A percentile compares a stretch with the other conserved stretches of the same genome.
Evolutionary conservation across 2,888 invertebrate species (phyloP).

Genomic region (Conops quadrifasciatus): DNA sequence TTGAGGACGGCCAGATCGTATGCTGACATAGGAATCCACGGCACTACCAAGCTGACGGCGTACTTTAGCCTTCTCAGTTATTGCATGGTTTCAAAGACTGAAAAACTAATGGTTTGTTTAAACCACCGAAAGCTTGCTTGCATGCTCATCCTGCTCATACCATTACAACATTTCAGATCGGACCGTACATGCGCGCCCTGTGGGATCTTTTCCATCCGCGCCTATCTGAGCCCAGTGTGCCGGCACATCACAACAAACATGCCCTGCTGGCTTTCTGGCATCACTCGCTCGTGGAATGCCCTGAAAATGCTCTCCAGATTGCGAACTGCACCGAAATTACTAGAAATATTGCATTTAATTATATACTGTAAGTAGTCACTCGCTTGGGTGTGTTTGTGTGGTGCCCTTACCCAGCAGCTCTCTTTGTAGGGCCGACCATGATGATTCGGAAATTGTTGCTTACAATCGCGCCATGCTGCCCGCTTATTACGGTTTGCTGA

Average conservation of each 20-base stretch:
- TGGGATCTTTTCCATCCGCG: slow-evolving; percentile 96
- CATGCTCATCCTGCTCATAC: neutral
- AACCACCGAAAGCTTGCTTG: slow-evolving; percentile 45
- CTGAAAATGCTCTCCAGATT: slow-evolving; percentile 89
- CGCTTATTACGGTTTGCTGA: slow-evolving; percentile 87
- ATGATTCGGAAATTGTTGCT: slow-evolving; percentile 93
- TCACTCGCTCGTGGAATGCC: slow-evolving; percentile 90
- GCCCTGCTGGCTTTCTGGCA: slow-evolving; percentile 93
- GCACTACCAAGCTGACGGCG: slow-evolving; percentile 89
- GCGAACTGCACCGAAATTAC: slow-evolving; percentile 87
- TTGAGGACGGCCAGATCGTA: slow-evolving; percentile 86
- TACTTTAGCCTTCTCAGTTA: slow-evolving; percentile 93
- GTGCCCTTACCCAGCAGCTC: neutral
- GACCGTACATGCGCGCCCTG: slow-evolving; percentile 88
- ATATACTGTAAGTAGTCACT: slow-evolving; percentile 88
- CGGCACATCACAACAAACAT: slow-evolving; percentile 95
- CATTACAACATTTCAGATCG: slow-evolving; percentile 72
- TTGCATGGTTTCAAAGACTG: slow-evolving; percentile 88
- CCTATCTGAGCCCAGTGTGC: slow-evolving; percentile 91
- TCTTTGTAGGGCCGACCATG: slow-evolving; percentile 85
- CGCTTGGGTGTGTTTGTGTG: neutral
- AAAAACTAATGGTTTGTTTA: slow-evolving; percentile 89
- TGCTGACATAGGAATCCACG: slow-evolving; percentile 85
- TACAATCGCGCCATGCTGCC: slow-evolving; percentile 95
- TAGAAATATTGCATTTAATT: slow-evolving; percentile 95